Evolutionary conservation across 1,140 invertebrate genomes (phyloP).

Genomic region (Drosophila punjabiensis): DNA sequence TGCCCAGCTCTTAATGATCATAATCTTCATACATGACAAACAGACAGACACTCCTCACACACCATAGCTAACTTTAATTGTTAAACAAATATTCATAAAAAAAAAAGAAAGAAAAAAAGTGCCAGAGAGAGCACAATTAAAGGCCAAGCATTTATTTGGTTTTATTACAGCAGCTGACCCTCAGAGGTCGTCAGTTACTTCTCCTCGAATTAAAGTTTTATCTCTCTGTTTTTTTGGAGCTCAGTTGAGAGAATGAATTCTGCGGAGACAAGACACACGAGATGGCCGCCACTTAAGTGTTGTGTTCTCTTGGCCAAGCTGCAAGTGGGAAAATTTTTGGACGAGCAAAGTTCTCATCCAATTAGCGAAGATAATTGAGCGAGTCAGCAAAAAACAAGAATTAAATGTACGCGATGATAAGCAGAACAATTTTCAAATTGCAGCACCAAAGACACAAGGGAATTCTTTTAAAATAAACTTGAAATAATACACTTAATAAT

Average conservation of each 20-base stretch:
- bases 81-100: slow-evolving; percentile 55
- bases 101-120: slow-evolving; percentile 4
- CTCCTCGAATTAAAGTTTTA: slow-evolving; percentile 8
- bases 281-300: slow-evolving; percentile 40
- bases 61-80: slow-evolving; percentile 42
- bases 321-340: slow-evolving; percentile 32
- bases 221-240: slow-evolving; percentile 20
- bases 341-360: slow-evolving; percentile 47
- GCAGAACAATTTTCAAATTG: slow-evolving; percentile 7
- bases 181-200: slow-evolving; percentile 37
- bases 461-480: slow-evolving; percentile 6
- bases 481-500: neutral
- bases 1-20: slow-evolving; percentile 58
- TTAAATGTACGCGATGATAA: slow-evolving; percentile 18
- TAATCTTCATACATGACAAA: slow-evolving; percentile 48
- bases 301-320: slow-evolving; percentile 27
- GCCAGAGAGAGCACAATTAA: slow-evolving; percentile 36
- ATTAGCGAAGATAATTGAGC: slow-evolving; percentile 44
- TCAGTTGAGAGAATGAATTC: slow-evolving; percentile 29
- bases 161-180: slow-evolving; percentile 47
- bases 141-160: slow-evolving; percentile 51
- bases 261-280: slow-evolving; percentile 16
- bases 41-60: slow-evolving; percentile 9
- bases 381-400: slow-evolving; percentile 14
- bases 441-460: neutral